phyloP scores from a whole-genome alignment of 2,888 invertebrate genomes.

The Leptinotarsa peninsularis region DNA sequence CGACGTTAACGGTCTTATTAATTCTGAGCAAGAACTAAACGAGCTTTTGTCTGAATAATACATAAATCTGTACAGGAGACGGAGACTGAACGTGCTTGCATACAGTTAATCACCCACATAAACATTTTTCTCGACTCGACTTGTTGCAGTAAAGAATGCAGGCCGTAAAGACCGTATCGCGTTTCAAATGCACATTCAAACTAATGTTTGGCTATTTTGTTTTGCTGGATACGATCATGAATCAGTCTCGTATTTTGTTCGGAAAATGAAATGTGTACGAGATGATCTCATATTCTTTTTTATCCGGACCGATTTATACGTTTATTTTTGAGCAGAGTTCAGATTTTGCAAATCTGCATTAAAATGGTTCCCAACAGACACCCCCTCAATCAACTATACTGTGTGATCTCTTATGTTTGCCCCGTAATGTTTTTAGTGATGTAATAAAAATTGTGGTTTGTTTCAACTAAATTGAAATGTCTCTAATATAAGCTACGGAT shows the following conservation, averaged over 20 bases:
- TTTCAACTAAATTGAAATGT: too few relatives aligned
- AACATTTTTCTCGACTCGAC: conserved; percentile 41
- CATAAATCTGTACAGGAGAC: conserved; percentile 51
- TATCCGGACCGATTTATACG: background rate
- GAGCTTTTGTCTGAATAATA: conserved; percentile 46
- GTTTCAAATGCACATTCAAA: conserved; percentile 40
- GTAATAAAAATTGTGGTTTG: too few relatives aligned
- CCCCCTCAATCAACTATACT: too few relatives aligned
- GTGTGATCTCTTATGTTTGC: too few relatives aligned
- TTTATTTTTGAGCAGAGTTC: background rate
- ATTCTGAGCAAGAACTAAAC: conserved; percentile 35
- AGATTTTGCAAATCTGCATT: too few relatives aligned
- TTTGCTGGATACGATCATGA: background rate
- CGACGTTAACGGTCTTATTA: conserved; percentile 35
- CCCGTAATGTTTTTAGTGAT: too few relatives aligned
- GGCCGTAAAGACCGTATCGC: conserved; percentile 39
- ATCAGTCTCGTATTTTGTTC: background rate
- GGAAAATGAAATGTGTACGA: background rate
- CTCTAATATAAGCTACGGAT: too few relatives aligned
- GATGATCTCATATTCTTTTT: conserved; percentile 7
- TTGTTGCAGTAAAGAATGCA: conserved; percentile 44
- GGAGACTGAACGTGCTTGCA: conserved; percentile 52
- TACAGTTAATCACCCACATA: conserved; percentile 53
- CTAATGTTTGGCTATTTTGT: conserved; percentile 4
- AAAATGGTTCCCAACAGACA: too few relatives aligned